Evolutionary conservation across 2,888 invertebrate species (phyloP).

Genomic region (Vannuccia rotundouncinata): DNA sequence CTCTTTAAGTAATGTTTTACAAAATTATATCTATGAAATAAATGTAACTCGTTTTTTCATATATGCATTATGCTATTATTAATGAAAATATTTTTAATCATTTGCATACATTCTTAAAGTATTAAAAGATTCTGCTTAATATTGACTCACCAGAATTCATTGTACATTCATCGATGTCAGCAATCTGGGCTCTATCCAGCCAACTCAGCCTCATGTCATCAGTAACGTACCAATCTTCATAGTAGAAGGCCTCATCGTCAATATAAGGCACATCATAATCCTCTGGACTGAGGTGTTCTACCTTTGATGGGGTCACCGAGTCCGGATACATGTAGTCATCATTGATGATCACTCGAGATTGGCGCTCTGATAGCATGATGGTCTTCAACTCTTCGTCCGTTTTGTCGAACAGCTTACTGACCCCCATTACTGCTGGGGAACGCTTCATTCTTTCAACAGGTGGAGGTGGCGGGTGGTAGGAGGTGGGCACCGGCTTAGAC

Average conservation of each 20-base stretch:
- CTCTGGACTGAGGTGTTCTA: conserved; percentile 14
- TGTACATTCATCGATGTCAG: neutral
- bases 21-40: too few species aligned
- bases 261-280: conserved; percentile 38
- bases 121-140: neutral
- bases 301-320: conserved; percentile 36
- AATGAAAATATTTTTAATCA: too few species aligned
- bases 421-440: neutral
- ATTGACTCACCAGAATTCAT: neutral
- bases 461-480: neutral
- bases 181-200: neutral
- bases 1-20: too few species aligned
- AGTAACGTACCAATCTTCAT: conserved; percentile 22
- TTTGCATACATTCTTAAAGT: too few species aligned
- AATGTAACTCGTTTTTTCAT: too few species aligned
- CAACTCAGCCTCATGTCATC: conserved; percentile 15
- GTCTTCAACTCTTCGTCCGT: neutral
- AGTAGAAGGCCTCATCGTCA: conserved; percentile 37
- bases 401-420: neutral
- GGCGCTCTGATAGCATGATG: neutral
- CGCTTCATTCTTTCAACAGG: neutral
- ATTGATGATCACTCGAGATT: conserved; percentile 15
- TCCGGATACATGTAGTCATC: conserved; percentile 38
- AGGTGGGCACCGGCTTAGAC: neutral
- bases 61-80: too few species aligned